phyloP scores from a whole-genome alignment of 2,113 vertebrate genomes.

The Pyrgilauda ruficollis region DNA sequence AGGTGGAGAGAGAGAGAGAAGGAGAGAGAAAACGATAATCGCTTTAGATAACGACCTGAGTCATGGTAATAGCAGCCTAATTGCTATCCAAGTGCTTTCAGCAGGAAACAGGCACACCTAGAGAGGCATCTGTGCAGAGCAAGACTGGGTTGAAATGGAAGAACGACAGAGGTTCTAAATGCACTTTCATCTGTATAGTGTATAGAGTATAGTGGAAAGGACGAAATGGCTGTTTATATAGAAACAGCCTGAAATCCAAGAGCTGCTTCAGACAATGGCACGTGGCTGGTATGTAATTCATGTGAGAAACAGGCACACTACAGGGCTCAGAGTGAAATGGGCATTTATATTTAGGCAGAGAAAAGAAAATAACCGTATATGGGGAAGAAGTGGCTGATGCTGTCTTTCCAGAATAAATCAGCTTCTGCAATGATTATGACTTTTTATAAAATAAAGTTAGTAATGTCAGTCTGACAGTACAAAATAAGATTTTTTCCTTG shows the following conservation, averaged over 20 bases:
- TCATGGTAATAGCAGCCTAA: conserved; percentile 23
- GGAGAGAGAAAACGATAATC: neutral
- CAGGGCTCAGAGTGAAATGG: neutral
- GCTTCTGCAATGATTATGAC: neutral
- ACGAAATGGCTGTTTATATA: neutral
- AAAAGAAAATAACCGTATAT: neutral
- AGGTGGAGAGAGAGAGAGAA: neutral
- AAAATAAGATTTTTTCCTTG: neutral
- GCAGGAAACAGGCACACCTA: conserved; percentile 15
- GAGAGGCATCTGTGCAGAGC: neutral
- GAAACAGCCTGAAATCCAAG: neutral
- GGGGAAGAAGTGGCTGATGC: neutral
- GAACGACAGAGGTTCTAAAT: neutral
- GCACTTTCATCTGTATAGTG: neutral
- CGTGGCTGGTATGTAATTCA: neutral
- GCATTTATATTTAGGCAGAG: neutral
- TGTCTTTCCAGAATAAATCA: neutral
- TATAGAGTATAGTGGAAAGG: neutral
- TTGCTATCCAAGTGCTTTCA: neutral
- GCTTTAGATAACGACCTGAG: conserved; percentile 29
- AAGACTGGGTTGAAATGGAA: neutral
- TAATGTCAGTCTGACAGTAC: neutral
- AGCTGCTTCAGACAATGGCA: neutral
- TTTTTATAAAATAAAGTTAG: neutral
- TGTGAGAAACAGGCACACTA: neutral